Base-by-base conservation (phyloP, 2,888 invertebrate genomes). In the Torymus texanus region DNA sequence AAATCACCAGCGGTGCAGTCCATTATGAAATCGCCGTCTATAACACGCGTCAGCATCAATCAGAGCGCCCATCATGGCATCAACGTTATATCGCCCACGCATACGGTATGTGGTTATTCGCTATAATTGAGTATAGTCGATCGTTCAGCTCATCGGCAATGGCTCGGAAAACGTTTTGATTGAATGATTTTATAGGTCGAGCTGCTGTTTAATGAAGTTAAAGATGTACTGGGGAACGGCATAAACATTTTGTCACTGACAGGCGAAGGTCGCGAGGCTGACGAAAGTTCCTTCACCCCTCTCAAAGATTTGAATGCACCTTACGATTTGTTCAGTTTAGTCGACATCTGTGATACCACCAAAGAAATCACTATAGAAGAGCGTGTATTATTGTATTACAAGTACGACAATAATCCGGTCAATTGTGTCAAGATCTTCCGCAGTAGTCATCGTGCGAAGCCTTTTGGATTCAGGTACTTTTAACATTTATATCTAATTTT, bases 351-450 rank as follows among this genome's bases (percentile, higher is more conserved):
- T 90, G 97, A 98, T 88, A 96, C 98, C 0, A 95, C 95, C 75
- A 99, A 99, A 91, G 95, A 96, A 88, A 94, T 99, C 16, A 92
- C 93, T 1, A 94, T 99, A 1, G 96, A 97, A 89, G 97, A 98
- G 88, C 92, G 98, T 66, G 94, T 98, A 5, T 90, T 99, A 0
- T 89, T 99, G 21, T 99, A 98, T 89, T 98, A 98, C 91, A 99
- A 98, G 89, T 99, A 99, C 87, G 97, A 98, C 87, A 98, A 98
- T 85, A 94, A 95, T 89, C 97, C 98, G 0, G 96, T 98, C 0
- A 99, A 98, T 88, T 99, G 99, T 88, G 96, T 99, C 0, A 99
- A 99, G 91, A 97, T 98, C 84, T 98, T 99, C 88, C 95, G 95
- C 76, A 96, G 97, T 81, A 94, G 94, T 80, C 96, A 94, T 87